phyloP scores from a whole-genome alignment of 2,113 vertebrate genomes.

The Colossoma macropomum region DNA sequence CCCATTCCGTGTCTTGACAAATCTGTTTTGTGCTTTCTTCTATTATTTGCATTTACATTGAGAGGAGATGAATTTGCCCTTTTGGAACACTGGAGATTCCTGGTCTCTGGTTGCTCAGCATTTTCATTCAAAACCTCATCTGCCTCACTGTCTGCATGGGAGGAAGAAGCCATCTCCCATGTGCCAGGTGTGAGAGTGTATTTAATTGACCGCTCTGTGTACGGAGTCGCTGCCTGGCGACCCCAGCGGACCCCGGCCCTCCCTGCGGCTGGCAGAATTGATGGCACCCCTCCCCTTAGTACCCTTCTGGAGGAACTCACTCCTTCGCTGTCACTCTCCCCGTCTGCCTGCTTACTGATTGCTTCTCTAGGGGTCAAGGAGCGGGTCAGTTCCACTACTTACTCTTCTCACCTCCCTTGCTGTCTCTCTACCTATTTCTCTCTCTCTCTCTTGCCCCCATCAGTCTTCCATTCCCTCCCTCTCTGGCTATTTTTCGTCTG shows the following conservation, averaged over 20 bases:
- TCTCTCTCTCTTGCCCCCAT: background rate
- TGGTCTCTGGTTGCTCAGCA: background rate
- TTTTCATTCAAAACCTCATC: background rate
- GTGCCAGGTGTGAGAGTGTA: background rate
- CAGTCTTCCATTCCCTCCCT: background rate
- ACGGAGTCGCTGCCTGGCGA: background rate
- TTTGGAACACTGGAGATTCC: too few species aligned
- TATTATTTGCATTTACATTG: too few species aligned
- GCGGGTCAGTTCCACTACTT: constrained; percentile 12
- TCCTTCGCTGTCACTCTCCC: background rate
- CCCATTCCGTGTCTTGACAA: too few species aligned
- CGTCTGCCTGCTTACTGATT: constrained; percentile 21
- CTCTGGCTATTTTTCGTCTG: background rate
- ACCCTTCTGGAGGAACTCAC: background rate
- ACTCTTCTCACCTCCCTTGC: constrained; percentile 32
- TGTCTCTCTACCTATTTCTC: background rate
- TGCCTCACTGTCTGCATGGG: background rate
- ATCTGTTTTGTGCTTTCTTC: too few species aligned
- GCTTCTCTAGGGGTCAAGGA: constrained; percentile 26
- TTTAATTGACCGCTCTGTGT: background rate
- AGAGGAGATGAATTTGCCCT: too few species aligned
- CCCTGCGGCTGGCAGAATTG: background rate
- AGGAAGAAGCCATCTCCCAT: background rate
- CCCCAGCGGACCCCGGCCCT: background rate
- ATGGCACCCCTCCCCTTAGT: constrained; percentile 6